Conservation (phyloP, 2,113 vertebrate genomes). For the Trichechus manatus region DNA sequence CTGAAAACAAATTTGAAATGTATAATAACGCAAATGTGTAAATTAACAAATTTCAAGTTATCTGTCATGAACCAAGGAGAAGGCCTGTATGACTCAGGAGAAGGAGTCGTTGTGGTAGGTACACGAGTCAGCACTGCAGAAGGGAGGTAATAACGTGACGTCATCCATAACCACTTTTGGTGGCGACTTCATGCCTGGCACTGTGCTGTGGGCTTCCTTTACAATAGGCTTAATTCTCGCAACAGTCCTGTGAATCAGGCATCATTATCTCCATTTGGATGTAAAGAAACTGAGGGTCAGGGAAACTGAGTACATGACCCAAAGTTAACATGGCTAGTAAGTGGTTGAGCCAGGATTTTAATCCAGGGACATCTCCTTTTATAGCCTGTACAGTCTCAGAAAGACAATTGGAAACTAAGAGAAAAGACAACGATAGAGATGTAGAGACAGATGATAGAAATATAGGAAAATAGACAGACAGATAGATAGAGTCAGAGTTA, state of each 20-base stretch:
- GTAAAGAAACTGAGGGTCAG: not conserved
- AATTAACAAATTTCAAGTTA: not conserved
- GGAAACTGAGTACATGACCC: not conserved
- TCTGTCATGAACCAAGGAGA: not conserved
- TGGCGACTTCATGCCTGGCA: not conserved
- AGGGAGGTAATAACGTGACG: not conserved
- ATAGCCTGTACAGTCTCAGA: not conserved
- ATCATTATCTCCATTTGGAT: not conserved
- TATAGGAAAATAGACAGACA: not conserved
- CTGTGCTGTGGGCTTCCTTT: not conserved
- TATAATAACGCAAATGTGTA: not conserved
- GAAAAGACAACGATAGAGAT: too few relatives aligned
- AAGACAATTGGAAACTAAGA: not conserved
- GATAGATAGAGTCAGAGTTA: not conserved
- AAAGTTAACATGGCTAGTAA: not conserved
- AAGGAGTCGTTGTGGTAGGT: not conserved
- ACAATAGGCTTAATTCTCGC: not conserved
- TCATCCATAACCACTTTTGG: not conserved
- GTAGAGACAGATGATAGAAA: not conserved
- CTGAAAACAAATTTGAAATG: conserved; percentile 45
- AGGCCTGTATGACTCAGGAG: not conserved
- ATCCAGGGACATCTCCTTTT: not conserved
- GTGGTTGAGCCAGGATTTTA: not conserved
- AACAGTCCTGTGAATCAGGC: not conserved
- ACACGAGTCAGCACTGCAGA: not conserved